Evolutionary conservation across 53 echinoderm and acorn worm species (phyloP).

Genomic region (Patiria pectinifera): DNA sequence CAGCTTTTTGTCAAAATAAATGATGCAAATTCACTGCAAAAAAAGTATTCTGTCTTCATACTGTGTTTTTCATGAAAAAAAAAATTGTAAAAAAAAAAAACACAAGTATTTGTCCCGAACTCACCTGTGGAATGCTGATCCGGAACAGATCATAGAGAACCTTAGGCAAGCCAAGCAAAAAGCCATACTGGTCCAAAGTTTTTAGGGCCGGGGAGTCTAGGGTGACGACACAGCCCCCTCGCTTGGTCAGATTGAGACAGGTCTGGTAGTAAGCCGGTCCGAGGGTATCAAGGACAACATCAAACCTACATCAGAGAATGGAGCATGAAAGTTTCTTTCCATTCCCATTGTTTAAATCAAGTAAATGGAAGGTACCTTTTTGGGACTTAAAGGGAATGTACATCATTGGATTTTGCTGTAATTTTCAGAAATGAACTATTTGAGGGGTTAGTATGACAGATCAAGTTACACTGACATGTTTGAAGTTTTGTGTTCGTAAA

Average conservation of each 20-base stretch:
- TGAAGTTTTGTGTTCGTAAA: no score
- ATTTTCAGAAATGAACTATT: no score
- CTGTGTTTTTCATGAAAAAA: no score
- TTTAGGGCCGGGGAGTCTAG: slow-evolving; percentile 58
- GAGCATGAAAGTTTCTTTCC: background rate
- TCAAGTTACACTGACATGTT: no score
- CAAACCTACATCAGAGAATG: slow-evolving; percentile 54
- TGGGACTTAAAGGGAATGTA: no score
- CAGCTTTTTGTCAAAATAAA: no score
- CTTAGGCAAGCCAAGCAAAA: slow-evolving; percentile 56
- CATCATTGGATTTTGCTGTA: no score
- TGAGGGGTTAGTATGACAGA: no score
- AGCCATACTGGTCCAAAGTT: slow-evolving; percentile 61
- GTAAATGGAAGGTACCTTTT: no score
- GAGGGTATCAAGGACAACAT: slow-evolving; percentile 66
- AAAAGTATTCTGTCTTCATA: no score
- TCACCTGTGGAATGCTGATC: slow-evolving; percentile 29
- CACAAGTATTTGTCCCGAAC: background rate
- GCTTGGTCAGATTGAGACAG: slow-evolving; percentile 49
- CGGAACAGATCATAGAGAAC: background rate
- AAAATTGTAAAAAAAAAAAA: background rate
- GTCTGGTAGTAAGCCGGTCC: slow-evolving; percentile 54
- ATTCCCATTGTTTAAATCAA: no score
- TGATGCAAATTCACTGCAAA: no score
- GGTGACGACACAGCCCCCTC: slow-evolving; percentile 64